phyloP scores from a whole-genome alignment of 2,888 invertebrate genomes.

The Octodonta nipae region DNA sequence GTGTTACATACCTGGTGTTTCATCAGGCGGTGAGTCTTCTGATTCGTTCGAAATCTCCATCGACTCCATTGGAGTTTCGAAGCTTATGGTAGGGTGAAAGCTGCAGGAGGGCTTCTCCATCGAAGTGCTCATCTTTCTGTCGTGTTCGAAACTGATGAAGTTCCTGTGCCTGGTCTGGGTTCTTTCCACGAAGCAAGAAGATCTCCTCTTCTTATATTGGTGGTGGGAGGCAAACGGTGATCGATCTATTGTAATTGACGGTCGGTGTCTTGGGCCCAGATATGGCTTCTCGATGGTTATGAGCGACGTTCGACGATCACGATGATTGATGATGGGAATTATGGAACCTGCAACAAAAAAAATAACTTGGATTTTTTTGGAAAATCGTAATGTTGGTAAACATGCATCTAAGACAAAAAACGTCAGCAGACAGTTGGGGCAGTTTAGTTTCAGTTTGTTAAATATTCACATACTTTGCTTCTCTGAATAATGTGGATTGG shows the following conservation, averaged over 20 bases:
- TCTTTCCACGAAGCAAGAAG: constrained; percentile 31
- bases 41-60: constrained; percentile 12
- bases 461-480: too few species aligned
- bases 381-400: too few species aligned
- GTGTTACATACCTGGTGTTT: too few species aligned
- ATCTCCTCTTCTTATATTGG: constrained; percentile 23
- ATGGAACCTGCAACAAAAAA: constrained; percentile 26
- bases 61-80: constrained; percentile 23
- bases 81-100: constrained; percentile 25
- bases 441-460: too few species aligned
- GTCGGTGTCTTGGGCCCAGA: constrained; percentile 19
- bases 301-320: constrained; percentile 28
- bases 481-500: too few species aligned
- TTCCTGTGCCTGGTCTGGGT: constrained; percentile 24
- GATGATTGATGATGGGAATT: constrained; percentile 27
- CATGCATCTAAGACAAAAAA: too few species aligned
- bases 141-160: constrained; percentile 33
- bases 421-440: too few species aligned
- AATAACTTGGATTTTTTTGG: too few species aligned
- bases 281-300: constrained; percentile 27
- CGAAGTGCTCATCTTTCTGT: constrained; percentile 7
- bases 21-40: background rate
- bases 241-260: constrained; percentile 22
- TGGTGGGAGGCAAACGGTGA: constrained; percentile 16
- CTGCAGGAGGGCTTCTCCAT: constrained; percentile 19